phyloP scores from a whole-genome alignment of 1,140 invertebrate species.

The Diachasmimorpha longicaudata region DNA sequence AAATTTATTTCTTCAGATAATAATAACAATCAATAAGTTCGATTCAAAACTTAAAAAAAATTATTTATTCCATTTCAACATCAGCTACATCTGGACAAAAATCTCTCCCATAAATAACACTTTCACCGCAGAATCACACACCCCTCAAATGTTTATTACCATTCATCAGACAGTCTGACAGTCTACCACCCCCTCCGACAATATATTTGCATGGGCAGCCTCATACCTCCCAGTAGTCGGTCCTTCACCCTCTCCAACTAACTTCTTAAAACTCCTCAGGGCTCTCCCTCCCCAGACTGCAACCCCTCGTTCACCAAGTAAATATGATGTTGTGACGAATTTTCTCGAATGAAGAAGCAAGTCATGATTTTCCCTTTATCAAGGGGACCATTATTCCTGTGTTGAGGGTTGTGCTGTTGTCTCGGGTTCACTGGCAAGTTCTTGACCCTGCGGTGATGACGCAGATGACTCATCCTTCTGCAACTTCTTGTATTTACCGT shows the following conservation, averaged over 20 bases:
- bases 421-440: background rate
- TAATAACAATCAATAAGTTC: no score
- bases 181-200: no score
- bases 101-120: no score
- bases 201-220: no score
- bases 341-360: background rate
- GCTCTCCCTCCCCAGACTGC: background rate
- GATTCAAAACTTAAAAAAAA: no score
- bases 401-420: background rate
- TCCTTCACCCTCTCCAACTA: background rate
- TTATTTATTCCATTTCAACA: no score
- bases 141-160: no score
- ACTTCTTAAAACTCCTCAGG: background rate
- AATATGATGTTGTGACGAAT: background rate
- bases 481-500: slow-evolving; percentile 33
- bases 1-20: no score
- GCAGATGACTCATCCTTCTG: background rate
- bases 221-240: no score
- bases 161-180: no score
- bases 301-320: background rate
- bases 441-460: background rate
- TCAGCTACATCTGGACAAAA: no score
- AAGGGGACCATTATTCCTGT: background rate
- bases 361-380: background rate
- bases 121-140: no score